These are phyloP conservation scores for Pachyuromys duprasi DNA, from an alignment of 2,797 vertebrate species.

Conservation along the genomic window DNA sequence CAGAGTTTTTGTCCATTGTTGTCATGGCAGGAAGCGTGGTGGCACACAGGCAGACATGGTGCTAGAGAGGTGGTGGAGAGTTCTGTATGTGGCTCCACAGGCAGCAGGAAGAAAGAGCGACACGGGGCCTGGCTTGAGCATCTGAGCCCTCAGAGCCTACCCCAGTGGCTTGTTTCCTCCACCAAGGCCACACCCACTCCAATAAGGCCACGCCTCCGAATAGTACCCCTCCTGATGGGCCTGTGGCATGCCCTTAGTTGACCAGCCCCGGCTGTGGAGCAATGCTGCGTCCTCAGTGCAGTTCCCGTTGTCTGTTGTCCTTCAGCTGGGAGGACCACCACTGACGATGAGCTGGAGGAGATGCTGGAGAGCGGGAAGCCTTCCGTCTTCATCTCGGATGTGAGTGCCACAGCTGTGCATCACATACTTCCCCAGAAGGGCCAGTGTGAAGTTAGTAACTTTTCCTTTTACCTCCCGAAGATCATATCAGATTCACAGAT, in stretches of 20 bases:
- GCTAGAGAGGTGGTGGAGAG: background rate
- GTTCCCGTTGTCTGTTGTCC: background rate
- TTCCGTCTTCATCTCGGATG: slow-evolving; percentile 96
- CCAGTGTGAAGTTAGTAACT: background rate
- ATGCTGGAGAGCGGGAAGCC: slow-evolving; percentile 97
- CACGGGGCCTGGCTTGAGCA: background rate
- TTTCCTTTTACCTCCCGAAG: slow-evolving; percentile 82
- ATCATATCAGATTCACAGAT: slow-evolving; percentile 97
- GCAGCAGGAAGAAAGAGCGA: background rate
- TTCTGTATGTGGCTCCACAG: background rate
- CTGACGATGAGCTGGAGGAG: slow-evolving; percentile 95
- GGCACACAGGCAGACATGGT: background rate
- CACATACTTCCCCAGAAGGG: background rate
- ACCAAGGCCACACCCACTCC: background rate
- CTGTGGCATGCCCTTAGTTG: background rate
- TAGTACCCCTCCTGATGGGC: background rate
- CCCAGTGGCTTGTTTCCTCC: background rate
- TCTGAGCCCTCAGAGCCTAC: background rate
- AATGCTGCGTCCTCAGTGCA: background rate
- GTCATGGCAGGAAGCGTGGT: background rate
- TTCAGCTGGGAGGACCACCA: slow-evolving; percentile 94
- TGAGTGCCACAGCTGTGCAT: slow-evolving; percentile 83
- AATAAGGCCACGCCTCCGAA: background rate
- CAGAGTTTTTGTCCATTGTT: background rate
- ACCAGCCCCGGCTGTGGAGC: background rate